A percentile compares a stretch with the other conserved stretches of the same genome.
These are phyloP conservation scores for Channa maculata DNA, from an alignment of 2,113 vertebrate genomes.

Conservation along the genomic window DNA sequence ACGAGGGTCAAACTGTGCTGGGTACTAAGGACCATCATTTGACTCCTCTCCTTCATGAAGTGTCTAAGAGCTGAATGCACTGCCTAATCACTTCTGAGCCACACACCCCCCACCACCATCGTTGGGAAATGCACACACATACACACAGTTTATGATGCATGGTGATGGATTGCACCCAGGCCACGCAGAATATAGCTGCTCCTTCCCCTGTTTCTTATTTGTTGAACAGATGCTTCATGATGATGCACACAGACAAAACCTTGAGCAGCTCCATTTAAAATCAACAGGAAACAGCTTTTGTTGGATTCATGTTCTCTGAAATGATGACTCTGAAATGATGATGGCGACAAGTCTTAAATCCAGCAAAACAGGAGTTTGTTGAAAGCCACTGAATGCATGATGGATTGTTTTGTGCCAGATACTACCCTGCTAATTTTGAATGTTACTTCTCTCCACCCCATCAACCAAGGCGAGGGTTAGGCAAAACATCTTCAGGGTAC, in stretches of 20 bases:
- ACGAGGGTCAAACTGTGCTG: slow-evolving; percentile 68
- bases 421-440: slow-evolving; percentile 10
- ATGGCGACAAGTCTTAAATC: slow-evolving; percentile 25
- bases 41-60: slow-evolving; percentile 60
- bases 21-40: slow-evolving; percentile 48
- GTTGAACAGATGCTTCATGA: slow-evolving; percentile 67
- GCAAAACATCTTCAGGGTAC: no score
- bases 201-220: slow-evolving; percentile 57
- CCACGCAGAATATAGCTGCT: slow-evolving; percentile 13
- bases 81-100: slow-evolving; percentile 62
- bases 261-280: slow-evolving; percentile 48
- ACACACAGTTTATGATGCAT: slow-evolving; percentile 28
- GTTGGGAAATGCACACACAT: slow-evolving; percentile 12
- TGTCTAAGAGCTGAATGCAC: slow-evolving; percentile 59
- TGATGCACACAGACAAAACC: slow-evolving; percentile 46
- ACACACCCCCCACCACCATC: slow-evolving; percentile 11
- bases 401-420: not conserved
- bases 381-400: not conserved
- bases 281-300: slow-evolving; percentile 55
- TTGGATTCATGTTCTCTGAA: not conserved
- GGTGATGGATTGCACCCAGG: slow-evolving; percentile 61
- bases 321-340: not conserved
- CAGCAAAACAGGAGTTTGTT: slow-evolving; percentile 9
- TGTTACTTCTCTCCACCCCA: not conserved
- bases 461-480: not conserved